Conservation (phyloP, 2,888 invertebrate genomes). For the Nipponacmea schrenckii region DNA sequence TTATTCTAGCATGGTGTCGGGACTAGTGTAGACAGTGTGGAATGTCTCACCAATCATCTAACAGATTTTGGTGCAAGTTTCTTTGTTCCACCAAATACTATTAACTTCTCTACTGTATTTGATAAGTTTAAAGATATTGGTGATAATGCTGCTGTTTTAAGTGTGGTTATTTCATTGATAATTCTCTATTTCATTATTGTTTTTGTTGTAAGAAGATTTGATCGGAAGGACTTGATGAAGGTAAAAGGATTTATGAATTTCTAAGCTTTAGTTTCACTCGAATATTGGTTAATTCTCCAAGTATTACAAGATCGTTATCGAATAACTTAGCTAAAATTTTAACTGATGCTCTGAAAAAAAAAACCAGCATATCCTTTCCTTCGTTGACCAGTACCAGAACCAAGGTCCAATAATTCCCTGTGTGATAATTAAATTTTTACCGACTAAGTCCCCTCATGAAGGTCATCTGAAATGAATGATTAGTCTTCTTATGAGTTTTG, state of each 20-base stretch:
- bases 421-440: too few species aligned
- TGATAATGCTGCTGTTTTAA: constrained; percentile 65
- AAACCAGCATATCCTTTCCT: too few species aligned
- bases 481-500: neutral
- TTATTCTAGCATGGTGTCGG: constrained; percentile 23
- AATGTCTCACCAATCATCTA: constrained; percentile 37
- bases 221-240: constrained; percentile 53
- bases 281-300: too few species aligned
- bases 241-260: constrained; percentile 28
- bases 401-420: too few species aligned
- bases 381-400: too few species aligned
- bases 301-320: too few species aligned
- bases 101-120: constrained; percentile 65
- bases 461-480: too few species aligned
- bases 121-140: constrained; percentile 54
- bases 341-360: too few species aligned
- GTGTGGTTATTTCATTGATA: constrained; percentile 58
- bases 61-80: constrained; percentile 48
- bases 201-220: constrained; percentile 59
- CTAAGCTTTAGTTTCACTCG: too few species aligned
- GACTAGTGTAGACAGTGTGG: neutral
- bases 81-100: constrained; percentile 64
- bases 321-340: too few species aligned
- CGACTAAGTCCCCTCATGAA: too few species aligned
- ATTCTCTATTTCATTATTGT: constrained; percentile 51